Evolutionary conservation across 2,797 vertebrate genomes (phyloP).

Genomic region (Scolopax rusticola): DNA sequence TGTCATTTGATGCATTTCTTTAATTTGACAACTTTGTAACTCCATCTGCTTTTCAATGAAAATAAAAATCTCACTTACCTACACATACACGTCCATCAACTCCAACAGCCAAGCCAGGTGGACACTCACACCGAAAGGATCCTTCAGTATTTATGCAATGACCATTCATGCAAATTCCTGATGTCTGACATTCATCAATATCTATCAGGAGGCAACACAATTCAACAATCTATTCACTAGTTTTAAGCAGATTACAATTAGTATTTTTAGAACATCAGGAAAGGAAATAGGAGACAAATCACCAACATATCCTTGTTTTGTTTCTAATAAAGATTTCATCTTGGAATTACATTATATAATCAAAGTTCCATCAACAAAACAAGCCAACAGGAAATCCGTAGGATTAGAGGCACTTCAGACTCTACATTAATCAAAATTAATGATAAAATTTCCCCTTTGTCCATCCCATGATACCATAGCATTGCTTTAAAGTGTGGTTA

Average conservation of each 20-base stretch:
- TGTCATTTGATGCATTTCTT: background rate
- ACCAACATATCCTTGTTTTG: background rate
- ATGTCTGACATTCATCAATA: slow-evolving; percentile 82
- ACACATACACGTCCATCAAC: slow-evolving; percentile 84
- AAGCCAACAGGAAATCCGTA: background rate
- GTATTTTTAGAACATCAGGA: background rate
- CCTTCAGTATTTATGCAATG: slow-evolving; percentile 84
- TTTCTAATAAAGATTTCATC: background rate
- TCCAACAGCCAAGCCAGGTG: slow-evolving; percentile 80
- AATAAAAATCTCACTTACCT: slow-evolving; percentile 68
- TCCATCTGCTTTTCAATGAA: background rate
- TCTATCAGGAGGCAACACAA: slow-evolving; percentile 61
- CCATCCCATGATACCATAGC: background rate
- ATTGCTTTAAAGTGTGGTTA: background rate
- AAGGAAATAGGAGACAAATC: background rate
- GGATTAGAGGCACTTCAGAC: background rate
- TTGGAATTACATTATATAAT: background rate
- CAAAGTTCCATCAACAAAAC: background rate
- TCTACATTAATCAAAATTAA: background rate
- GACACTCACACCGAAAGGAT: slow-evolving; percentile 83
- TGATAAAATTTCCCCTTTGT: background rate
- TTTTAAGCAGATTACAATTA: background rate
- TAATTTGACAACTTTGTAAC: background rate
- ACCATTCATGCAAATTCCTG: slow-evolving; percentile 85
- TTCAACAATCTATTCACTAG: background rate